phyloP scores from a whole-genome alignment of 1,140 invertebrate genomes.

The Cyclargus thomasi region DNA sequence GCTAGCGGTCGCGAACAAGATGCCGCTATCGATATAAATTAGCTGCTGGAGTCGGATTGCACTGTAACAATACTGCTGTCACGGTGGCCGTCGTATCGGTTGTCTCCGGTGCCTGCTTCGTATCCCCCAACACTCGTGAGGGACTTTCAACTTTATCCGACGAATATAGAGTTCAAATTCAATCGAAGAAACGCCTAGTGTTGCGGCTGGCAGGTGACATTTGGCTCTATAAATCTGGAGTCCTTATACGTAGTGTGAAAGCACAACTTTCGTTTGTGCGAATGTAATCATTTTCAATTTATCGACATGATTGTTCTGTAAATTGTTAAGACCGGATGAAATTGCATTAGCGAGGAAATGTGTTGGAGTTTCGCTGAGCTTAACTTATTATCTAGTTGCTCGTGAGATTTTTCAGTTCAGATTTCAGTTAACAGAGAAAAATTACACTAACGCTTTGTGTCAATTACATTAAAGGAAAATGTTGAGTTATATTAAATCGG shows the following conservation, averaged over 20 bases:
- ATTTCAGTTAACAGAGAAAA: no score
- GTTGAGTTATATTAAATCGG: no score
- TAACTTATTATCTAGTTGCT: neutral
- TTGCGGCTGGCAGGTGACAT: constrained; percentile 67
- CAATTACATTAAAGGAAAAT: no score
- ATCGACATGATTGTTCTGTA: constrained; percentile 15
- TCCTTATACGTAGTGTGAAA: constrained; percentile 39
- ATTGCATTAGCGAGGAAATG: neutral
- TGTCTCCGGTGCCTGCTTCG: constrained; percentile 54
- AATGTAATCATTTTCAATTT: constrained; percentile 22
- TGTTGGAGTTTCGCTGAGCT: neutral
- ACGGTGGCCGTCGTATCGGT: constrained; percentile 62
- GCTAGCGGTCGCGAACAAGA: constrained; percentile 51
- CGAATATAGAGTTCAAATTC: constrained; percentile 14
- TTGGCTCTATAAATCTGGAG: constrained; percentile 60
- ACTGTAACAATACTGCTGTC: constrained; percentile 65
- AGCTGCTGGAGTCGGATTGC: constrained; percentile 56
- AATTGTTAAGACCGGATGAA: neutral
- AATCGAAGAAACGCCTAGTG: constrained; percentile 46
- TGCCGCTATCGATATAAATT: constrained; percentile 68
- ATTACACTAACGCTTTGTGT: no score
- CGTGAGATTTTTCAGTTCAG: neutral
- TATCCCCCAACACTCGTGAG: constrained; percentile 28
- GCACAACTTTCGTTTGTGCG: constrained; percentile 19
- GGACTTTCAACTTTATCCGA: constrained; percentile 32